Conservation (phyloP, 1,140 invertebrate species). For the Sarcophaga bullata region DNA sequence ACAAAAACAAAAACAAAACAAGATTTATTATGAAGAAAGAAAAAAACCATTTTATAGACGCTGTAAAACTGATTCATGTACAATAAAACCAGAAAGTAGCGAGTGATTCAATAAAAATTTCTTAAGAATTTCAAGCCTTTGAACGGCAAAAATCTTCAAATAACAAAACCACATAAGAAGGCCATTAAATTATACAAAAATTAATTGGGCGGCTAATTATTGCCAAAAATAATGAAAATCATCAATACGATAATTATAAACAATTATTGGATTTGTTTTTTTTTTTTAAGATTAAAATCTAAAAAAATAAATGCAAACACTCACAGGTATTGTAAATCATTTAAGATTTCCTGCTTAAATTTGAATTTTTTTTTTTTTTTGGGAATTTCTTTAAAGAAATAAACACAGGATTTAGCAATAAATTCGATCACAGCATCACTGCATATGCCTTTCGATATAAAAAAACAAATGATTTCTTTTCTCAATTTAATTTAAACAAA, state of each 20-base stretch:
- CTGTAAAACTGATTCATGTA: background rate
- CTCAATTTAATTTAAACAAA: too few relatives aligned
- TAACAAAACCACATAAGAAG: background rate
- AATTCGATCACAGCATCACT: background rate
- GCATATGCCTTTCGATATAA: background rate
- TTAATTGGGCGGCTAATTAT: background rate
- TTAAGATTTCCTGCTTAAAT: too few relatives aligned
- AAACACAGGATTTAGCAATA: background rate
- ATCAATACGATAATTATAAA: too few relatives aligned
- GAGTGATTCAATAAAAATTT: background rate
- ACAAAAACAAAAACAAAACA: background rate
- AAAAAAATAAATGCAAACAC: background rate
- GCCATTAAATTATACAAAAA: background rate
- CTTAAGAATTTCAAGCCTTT: background rate
- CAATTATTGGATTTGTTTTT: background rate
- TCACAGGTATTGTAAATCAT: too few relatives aligned
- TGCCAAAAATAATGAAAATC: background rate
- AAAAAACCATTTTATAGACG: too few relatives aligned
- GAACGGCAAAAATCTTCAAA: background rate
- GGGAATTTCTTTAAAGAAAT: background rate
- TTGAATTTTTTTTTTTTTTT: too few relatives aligned
- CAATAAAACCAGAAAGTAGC: too few relatives aligned
- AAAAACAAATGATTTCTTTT: background rate
- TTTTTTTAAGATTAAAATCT: background rate
- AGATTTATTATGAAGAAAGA: too few relatives aligned